A percentile compares a stretch with the other conserved stretches of the same genome.
phyloP scores from a whole-genome alignment of 2,113 vertebrate species.

The Hyaena hyaena region DNA sequence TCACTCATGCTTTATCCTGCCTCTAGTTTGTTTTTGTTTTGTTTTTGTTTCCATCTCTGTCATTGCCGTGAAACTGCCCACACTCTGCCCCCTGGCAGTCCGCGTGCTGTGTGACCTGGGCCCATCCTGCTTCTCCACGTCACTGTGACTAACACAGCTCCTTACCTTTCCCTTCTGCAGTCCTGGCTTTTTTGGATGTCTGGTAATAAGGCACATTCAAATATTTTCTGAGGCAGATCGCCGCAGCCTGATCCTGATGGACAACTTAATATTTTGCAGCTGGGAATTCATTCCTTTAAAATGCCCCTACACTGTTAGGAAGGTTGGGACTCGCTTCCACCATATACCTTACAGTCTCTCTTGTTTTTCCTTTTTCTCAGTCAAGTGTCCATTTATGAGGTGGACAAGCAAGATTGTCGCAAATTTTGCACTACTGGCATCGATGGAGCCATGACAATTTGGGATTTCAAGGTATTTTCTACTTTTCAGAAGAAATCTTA shows the following conservation, averaged over 20 bases:
- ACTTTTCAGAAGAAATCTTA: neutral
- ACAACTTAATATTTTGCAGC: neutral
- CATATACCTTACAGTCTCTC: neutral
- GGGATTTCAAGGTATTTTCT: conserved; percentile 96
- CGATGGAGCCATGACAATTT: conserved; percentile 99
- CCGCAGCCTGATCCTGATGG: neutral
- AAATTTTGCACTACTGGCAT: conserved; percentile 99
- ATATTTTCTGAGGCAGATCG: neutral
- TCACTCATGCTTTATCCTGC: neutral
- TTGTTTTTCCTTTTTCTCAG: conserved; percentile 83
- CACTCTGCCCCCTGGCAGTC: neutral
- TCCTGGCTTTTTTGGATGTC: neutral
- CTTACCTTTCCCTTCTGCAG: neutral
- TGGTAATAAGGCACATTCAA: neutral
- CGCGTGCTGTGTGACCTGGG: neutral
- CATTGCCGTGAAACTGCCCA: neutral
- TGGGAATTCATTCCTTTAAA: neutral
- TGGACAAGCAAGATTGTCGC: conserved; percentile 98
- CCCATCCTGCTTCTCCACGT: neutral
- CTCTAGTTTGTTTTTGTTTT: neutral
- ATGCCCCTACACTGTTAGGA: neutral
- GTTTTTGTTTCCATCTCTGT: neutral
- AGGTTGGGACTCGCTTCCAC: neutral
- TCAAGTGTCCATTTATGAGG: conserved; percentile 99
- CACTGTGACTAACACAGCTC: neutral